Conservation (phyloP, 1,140 invertebrate species). For the Drosophila simulans region DNA sequence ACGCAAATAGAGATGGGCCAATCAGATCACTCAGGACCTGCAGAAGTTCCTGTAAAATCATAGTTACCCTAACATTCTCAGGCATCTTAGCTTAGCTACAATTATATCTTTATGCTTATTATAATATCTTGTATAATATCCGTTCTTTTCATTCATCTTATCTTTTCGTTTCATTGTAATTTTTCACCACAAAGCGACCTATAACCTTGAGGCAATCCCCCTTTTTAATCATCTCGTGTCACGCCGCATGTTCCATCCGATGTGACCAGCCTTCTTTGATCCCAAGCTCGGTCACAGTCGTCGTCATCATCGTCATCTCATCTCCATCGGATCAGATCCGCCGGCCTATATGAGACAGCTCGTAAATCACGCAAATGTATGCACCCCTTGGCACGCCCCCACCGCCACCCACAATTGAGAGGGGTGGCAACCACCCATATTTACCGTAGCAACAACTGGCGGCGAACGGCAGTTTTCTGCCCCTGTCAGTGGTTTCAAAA, state of each 20-base stretch:
- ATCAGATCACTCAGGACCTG: slow-evolving; percentile 24
- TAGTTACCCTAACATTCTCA: background rate
- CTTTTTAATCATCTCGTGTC: slow-evolving; percentile 23
- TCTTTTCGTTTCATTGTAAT: too few relatives aligned
- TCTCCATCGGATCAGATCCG: slow-evolving; percentile 34
- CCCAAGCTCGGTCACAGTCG: slow-evolving; percentile 24
- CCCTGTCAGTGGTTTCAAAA: slow-evolving; percentile 59
- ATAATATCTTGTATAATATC: too few relatives aligned
- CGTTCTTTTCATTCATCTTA: too few relatives aligned
- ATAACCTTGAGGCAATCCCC: background rate
- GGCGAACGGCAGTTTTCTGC: slow-evolving; percentile 36
- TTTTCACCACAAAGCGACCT: background rate
- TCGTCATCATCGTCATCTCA: slow-evolving; percentile 9
- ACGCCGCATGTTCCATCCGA: slow-evolving; percentile 11
- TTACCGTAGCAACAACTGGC: slow-evolving; percentile 52
- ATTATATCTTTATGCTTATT: too few relatives aligned
- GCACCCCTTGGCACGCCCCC: slow-evolving; percentile 61
- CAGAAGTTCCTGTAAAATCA: background rate
- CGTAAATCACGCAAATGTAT: slow-evolving; percentile 81
- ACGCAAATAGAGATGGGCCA: slow-evolving; percentile 44
- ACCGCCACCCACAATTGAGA: slow-evolving; percentile 2
- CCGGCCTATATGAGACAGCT: slow-evolving; percentile 68
- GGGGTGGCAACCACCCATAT: slow-evolving; percentile 27
- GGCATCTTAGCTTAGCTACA: background rate
- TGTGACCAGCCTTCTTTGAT: slow-evolving; percentile 21